Evolutionary conservation across 2,888 invertebrate genomes (phyloP).

Genomic region (Ischnura elegans): DNA sequence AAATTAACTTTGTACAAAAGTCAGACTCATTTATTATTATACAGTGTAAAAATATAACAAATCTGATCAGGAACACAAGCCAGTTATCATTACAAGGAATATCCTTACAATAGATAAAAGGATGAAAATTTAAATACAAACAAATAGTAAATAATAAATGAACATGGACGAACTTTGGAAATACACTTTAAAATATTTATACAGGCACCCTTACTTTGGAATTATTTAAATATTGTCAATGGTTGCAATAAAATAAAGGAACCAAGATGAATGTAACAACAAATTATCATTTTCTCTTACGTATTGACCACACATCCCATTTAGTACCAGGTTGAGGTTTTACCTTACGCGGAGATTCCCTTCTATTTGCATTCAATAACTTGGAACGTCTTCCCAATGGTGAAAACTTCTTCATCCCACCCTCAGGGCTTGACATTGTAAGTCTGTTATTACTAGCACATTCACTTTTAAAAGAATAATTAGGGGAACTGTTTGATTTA

Average conservation of each 20-base stretch:
- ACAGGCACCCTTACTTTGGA: constrained; percentile 65
- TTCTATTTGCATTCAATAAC: constrained; percentile 32
- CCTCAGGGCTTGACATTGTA: constrained; percentile 50
- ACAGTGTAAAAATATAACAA: constrained; percentile 66
- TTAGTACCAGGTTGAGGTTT: constrained; percentile 62
- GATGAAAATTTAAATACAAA: constrained; percentile 62
- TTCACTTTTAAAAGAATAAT: constrained; percentile 45
- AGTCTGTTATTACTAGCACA: constrained; percentile 52
- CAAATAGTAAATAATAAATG: constrained; percentile 62
- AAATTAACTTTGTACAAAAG: constrained; percentile 66
- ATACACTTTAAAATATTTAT: constrained; percentile 49
- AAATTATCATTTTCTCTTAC: constrained; percentile 62
- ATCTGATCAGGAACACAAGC: constrained; percentile 66
- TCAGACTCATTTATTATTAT: constrained; percentile 65
- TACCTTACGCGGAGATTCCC: constrained; percentile 61
- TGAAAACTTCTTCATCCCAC: constrained; percentile 38
- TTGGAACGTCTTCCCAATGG: constrained; percentile 11
- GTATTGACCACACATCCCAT: constrained; percentile 67
- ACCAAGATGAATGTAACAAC: constrained; percentile 35
- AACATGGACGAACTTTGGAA: constrained; percentile 65
- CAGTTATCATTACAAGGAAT: constrained; percentile 62
- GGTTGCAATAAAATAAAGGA: constrained; percentile 62
- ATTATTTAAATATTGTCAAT: constrained; percentile 66
- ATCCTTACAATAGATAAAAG: constrained; percentile 59
- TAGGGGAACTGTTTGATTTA: constrained; percentile 45